Evolutionary conservation across 2,888 invertebrate genomes (phyloP).

Genomic region (Macropis europaea): DNA sequence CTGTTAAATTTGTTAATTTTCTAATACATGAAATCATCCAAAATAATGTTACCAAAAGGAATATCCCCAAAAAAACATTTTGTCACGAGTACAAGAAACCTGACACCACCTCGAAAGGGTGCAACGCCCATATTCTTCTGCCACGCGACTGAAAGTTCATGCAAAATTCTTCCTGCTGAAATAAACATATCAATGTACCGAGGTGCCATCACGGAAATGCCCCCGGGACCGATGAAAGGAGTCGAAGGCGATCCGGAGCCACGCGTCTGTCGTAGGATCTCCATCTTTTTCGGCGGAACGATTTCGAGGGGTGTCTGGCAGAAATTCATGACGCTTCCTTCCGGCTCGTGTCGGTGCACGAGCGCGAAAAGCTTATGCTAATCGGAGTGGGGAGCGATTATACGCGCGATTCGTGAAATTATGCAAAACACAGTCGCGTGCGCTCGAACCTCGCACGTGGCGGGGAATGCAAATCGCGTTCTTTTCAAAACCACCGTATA

Average conservation of each 20-base stretch:
- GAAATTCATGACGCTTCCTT: conserved; percentile 49
- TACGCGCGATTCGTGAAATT: conserved; percentile 73
- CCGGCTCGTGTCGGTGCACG: conserved; percentile 65
- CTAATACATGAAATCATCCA: no score
- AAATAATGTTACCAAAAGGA: no score
- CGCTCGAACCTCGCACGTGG: conserved; percentile 45
- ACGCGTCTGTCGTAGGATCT: not conserved
- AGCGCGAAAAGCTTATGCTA: conserved; percentile 72
- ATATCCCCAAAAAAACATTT: no score
- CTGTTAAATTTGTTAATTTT: no score
- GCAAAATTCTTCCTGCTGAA: no score
- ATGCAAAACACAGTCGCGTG: conserved; percentile 70
- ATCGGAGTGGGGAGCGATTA: conserved; percentile 63
- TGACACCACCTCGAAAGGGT: conserved; percentile 11
- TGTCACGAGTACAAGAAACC: no score
- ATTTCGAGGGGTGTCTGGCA: not conserved
- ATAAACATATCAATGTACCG: not conserved
- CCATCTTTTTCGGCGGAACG: not conserved
- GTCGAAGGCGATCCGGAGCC: not conserved
- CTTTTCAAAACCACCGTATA: no score
- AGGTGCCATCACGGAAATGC: no score
- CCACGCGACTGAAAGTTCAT: no score
- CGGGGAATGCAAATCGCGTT: conserved; percentile 52
- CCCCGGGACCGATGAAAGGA: no score
- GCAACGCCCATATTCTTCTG: no score